A percentile compares a stretch with the other conserved stretches of the same genome.
Evolutionary conservation across 2,888 invertebrate genomes (phyloP).

Genomic region (Drosophila cracens): DNA sequence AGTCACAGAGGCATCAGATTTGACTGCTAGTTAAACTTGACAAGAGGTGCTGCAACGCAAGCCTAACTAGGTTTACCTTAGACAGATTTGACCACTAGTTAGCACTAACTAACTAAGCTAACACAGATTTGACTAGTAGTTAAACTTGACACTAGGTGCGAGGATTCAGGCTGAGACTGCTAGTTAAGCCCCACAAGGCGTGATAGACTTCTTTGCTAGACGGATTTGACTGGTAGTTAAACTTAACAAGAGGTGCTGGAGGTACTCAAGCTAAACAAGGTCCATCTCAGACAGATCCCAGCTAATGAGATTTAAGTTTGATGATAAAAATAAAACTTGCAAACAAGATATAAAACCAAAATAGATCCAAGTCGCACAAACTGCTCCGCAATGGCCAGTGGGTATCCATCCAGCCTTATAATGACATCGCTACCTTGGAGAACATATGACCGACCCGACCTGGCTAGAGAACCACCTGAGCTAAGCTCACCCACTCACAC

Average conservation of each 20-base stretch:
- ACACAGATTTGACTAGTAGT: not conserved
- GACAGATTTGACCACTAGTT: not conserved
- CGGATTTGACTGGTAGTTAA: not conserved
- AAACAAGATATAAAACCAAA: too few species aligned
- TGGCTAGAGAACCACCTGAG: too few species aligned
- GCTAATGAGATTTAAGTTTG: not conserved
- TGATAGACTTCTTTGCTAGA: not conserved
- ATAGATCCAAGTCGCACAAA: too few species aligned
- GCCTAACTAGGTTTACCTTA: not conserved
- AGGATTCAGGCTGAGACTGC: not conserved
- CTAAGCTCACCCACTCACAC: too few species aligned
- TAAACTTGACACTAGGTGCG: not conserved
- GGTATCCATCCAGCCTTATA: too few species aligned
- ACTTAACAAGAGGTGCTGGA: slow-evolving; percentile 1
- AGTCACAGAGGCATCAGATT: not conserved
- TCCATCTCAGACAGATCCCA: too few species aligned
- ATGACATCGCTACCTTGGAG: too few species aligned
- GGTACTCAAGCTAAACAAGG: not conserved
- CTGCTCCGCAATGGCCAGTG: too few species aligned
- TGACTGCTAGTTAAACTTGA: slow-evolving; percentile 3
- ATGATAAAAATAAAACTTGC: not conserved
- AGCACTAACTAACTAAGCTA: not conserved
- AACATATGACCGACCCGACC: too few species aligned
- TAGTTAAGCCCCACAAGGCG: not conserved
- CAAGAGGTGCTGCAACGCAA: not conserved